A percentile compares a stretch with the other conserved stretches of the same genome.
Evolutionary conservation across 2,113 vertebrate genomes (phyloP).

Genomic region (Pampusana beccarii): DNA sequence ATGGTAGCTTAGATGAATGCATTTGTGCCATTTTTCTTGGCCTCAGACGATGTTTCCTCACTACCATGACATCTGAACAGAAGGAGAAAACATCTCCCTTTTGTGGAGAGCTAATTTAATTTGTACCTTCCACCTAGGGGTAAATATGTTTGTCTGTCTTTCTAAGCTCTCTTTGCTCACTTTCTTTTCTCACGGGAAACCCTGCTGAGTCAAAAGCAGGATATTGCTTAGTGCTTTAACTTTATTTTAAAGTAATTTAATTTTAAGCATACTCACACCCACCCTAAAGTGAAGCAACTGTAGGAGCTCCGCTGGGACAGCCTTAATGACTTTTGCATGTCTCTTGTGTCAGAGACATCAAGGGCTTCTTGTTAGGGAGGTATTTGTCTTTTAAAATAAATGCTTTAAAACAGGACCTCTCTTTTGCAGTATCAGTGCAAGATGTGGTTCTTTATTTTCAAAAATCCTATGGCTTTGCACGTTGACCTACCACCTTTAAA

Average conservation of each 20-base stretch:
- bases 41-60: slow-evolving; percentile 89
- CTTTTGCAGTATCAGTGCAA: slow-evolving; percentile 65
- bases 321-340: slow-evolving; percentile 89
- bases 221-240: slow-evolving; percentile 85
- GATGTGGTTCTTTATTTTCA: slow-evolving; percentile 55
- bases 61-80: slow-evolving; percentile 99
- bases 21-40: slow-evolving; percentile 89
- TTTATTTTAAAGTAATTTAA: slow-evolving; percentile 96
- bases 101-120: slow-evolving; percentile 98
- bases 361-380: slow-evolving; percentile 85
- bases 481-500: slow-evolving; percentile 87
- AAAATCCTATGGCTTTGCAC: slow-evolving; percentile 64
- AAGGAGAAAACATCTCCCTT: slow-evolving; percentile 98
- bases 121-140: slow-evolving; percentile 98
- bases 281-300: slow-evolving; percentile 81
- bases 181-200: slow-evolving; percentile 99
- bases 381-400: slow-evolving; percentile 86
- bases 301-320: slow-evolving; percentile 80
- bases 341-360: slow-evolving; percentile 88
- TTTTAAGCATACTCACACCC: slow-evolving; percentile 87
- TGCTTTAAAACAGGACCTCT: slow-evolving; percentile 71
- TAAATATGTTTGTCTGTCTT: slow-evolving; percentile 98
- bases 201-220: slow-evolving; percentile 84
- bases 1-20: slow-evolving; percentile 93
- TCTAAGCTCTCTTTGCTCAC: slow-evolving; percentile 83